Evolutionary conservation across 2,888 invertebrate genomes (phyloP).

Genomic region (Gymnosoma rotundatum): DNA sequence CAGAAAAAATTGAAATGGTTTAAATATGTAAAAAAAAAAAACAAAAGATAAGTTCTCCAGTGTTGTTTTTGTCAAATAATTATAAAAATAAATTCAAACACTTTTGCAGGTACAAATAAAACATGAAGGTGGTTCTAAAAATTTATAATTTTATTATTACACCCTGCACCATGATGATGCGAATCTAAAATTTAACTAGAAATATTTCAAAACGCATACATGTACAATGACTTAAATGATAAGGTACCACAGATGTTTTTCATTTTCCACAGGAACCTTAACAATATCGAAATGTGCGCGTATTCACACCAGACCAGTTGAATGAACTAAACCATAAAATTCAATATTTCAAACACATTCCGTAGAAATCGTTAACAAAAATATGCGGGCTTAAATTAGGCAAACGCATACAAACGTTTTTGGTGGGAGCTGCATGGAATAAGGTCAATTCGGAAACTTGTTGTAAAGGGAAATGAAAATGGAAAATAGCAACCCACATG

Average conservation of each 20-base stretch:
- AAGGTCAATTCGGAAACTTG: constrained; percentile 22
- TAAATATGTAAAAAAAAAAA: constrained; percentile 15
- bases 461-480: constrained; percentile 31
- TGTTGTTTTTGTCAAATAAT: constrained; percentile 61
- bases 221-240: constrained; percentile 9
- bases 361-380: constrained; percentile 12
- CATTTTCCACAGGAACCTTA: constrained; percentile 38
- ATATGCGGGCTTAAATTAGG: constrained; percentile 51
- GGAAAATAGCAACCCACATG: not conserved
- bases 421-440: not conserved
- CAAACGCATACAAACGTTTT: not conserved
- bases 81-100: constrained; percentile 36
- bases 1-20: constrained; percentile 62
- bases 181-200: constrained; percentile 27
- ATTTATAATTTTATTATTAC: constrained; percentile 32
- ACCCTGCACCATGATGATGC: constrained; percentile 64
- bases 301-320: not conserved
- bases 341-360: constrained; percentile 18
- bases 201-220: constrained; percentile 6
- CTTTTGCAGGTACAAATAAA: constrained; percentile 57
- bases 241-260: constrained; percentile 44
- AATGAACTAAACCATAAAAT: constrained; percentile 29
- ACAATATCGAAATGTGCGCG: constrained; percentile 22
- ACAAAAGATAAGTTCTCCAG: constrained; percentile 47
- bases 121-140: constrained; percentile 62